These are phyloP conservation scores for Atractosteus spatula DNA, from an alignment of 2,113 vertebrate genomes.

Conservation along the genomic window DNA sequence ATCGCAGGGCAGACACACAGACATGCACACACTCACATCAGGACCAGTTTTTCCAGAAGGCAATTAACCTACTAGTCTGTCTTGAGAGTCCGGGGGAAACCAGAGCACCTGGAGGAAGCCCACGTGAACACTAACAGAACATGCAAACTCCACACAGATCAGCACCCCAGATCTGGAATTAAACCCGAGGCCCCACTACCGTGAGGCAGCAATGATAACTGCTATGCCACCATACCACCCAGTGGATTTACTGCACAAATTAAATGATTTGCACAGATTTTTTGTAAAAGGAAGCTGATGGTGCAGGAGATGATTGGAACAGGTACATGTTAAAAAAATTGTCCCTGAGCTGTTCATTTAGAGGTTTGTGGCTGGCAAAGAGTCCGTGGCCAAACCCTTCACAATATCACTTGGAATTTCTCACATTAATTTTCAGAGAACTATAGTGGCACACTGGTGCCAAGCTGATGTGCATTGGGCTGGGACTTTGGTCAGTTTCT, in stretches of 20 bases:
- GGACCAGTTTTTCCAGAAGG: no score
- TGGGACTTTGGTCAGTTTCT: background rate
- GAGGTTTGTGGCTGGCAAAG: background rate
- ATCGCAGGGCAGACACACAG: no score
- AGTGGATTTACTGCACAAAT: background rate
- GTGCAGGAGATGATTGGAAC: background rate
- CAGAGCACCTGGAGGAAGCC: no score
- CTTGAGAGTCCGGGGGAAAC: no score
- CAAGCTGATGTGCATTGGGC: slow-evolving; percentile 1
- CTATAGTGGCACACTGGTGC: background rate
- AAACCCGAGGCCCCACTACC: no score
- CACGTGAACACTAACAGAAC: no score
- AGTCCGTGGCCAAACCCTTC: slow-evolving; percentile 29
- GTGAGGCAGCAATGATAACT: no score
- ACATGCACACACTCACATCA: no score
- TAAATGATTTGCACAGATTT: slow-evolving; percentile 8
- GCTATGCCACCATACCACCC: no score
- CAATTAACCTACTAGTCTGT: no score
- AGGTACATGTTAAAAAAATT: slow-evolving; percentile 21
- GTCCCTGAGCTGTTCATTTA: slow-evolving; percentile 13
- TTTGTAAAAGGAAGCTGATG: background rate
- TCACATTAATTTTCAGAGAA: slow-evolving; percentile 36
- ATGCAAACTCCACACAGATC: no score
- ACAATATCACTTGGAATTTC: slow-evolving; percentile 57
- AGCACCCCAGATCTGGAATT: no score